Evolutionary conservation across 1,140 invertebrate genomes (phyloP).

Genomic region (Proctacanthus coquilletti): DNA sequence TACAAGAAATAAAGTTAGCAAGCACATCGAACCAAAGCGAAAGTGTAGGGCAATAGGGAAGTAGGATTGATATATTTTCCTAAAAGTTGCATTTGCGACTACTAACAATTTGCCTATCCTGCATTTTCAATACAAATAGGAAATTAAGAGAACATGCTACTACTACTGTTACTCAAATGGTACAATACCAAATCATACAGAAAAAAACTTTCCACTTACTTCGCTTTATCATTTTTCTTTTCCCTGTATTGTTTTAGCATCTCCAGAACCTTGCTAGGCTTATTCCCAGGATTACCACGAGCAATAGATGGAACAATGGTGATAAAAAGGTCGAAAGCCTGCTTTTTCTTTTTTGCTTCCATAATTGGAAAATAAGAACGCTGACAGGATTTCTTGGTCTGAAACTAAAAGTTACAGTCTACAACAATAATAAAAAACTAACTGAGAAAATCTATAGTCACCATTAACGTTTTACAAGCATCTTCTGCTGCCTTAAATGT

Average conservation of each 20-base stretch:
- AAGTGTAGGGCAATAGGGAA: too few relatives aligned
- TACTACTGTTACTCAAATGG: not conserved
- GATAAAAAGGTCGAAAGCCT: conserved; percentile 20
- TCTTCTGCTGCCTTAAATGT: conserved; percentile 11
- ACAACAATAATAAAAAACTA: conserved; percentile 9
- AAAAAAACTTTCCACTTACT: conserved; percentile 10
- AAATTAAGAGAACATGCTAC: too few relatives aligned
- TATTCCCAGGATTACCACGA: conserved; percentile 17
- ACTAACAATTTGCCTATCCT: too few relatives aligned
- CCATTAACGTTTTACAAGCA: conserved; percentile 8
- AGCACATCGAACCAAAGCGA: too few relatives aligned
- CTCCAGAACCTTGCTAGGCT: conserved; percentile 9
- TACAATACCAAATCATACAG: not conserved
- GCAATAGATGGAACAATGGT: conserved; percentile 18
- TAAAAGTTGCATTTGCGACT: too few relatives aligned
- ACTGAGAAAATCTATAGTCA: not conserved
- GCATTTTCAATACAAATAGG: too few relatives aligned
- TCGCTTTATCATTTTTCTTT: conserved; percentile 16
- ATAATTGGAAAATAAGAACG: conserved; percentile 11
- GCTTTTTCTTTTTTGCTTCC: conserved; percentile 10
- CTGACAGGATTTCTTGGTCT: conserved; percentile 15
- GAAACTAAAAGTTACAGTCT: too few relatives aligned
- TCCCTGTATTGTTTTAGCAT: conserved; percentile 17
- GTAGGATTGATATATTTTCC: too few relatives aligned
- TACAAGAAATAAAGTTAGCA: too few relatives aligned